Base-by-base conservation (phyloP, 1,140 invertebrate species). In the Wiebesia pumilae region DNA sequence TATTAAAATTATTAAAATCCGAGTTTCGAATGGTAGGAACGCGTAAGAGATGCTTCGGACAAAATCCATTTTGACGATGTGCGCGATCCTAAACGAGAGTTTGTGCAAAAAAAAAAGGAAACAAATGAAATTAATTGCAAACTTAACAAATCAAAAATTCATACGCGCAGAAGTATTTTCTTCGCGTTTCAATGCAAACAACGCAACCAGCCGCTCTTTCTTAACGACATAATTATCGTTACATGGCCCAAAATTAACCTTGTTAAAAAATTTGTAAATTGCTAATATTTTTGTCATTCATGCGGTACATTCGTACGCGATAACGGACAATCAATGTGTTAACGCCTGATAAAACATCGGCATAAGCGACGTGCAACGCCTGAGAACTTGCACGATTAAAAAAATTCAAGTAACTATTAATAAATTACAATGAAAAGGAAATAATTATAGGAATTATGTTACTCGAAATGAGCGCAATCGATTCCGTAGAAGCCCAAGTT, bases 221-320 rank as follows among this genome's bases (percentile, higher is more conserved):
- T 69, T 35, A 35, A 35, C 65, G 30, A 33, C 65, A 19, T 69
- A 3, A 69, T 35, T 30, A 35, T 69, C 35, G 10, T 69, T 69
- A 69, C 65, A 35, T 69, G 19, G n/a, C n/a, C 65, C 33, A 30
- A 16, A 69, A 1, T 14, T 30, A 69, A 69, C 65, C 33, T 69
- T 19, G 19, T 35, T 69, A 14, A 35, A 69, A 3, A 35, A 69
- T 30, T 69, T 69, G 30, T 69, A 69, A 30, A 19, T 35, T 69
- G 33, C 30, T 69, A 69, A 69, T 35, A 33, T 69, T 69, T 69
- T 69, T 69, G 65, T 69, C 65, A 69, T 69, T 69, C 35, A 69
- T 69, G 65, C 30, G 35, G 35, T 16, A 69, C 33, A 69, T 69
- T 69, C 19, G 21, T 69, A 69, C 19, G 14, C 33, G 65, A 69